Base-by-base conservation (phyloP, 2,888 invertebrate species). In the Orchesella flavescens region DNA sequence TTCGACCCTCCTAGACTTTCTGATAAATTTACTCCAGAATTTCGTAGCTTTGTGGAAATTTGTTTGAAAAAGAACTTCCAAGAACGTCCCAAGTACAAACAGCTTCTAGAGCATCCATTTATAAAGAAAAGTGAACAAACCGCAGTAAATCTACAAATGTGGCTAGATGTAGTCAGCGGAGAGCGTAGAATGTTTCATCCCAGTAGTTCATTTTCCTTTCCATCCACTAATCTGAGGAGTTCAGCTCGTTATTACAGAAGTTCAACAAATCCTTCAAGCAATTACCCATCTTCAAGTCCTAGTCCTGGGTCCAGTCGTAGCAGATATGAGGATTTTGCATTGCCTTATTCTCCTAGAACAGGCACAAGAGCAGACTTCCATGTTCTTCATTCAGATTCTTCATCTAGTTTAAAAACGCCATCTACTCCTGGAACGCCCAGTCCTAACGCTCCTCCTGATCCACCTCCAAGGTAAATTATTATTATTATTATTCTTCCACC, bases 31-130 rank as follows among this genome's bases (percentile, higher is more conserved):
- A 94, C 95, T 83, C 91, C 93, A 63, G 96, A 97, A 89, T 97
- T 98, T 91, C 94, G 95, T 90, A 93, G 93, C 89, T 98, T 98
- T 91, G 97, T 98, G 86, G 93, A 93, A 90, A 94, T 95, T 91
- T 98, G 97, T 92, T 93, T 98, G 90, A 96, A 95, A 88, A 98
- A 98, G 92, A 96, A 98, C 92, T 96, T 96, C 91, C 93, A 94
- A 90, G 93, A 95, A 89, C 93, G 98, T 89, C 98, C 98, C 85
- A 98, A 98, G 91, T 98, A 98, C 92, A 95, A 93, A 87, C 95
- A 95, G 90, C 93, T 98, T 15, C 92, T 98, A 90, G 95, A 95
- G 87, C 96, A 97, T 90, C 93, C 94, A 21, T 97, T 98, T 91
- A 95, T 98, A 75, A 94, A 94, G 90, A 93, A 93, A 88, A 95